Base-by-base conservation (phyloP, 2,888 invertebrate species). In the Monoplex corrugatus region DNA sequence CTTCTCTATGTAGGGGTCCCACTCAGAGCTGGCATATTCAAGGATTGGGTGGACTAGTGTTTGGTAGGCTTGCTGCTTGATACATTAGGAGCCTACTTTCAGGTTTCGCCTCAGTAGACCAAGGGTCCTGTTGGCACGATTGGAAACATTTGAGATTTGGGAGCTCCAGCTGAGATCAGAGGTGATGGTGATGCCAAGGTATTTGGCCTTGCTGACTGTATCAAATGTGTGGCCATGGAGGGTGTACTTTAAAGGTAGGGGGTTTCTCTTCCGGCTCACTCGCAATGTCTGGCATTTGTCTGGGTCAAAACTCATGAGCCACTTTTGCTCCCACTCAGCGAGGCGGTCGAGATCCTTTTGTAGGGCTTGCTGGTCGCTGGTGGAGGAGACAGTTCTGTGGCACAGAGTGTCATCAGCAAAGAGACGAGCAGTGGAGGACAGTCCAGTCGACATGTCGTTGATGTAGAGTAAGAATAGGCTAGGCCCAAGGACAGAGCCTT, bases 221-320 rank as follows among this genome's bases (percentile, higher is more conserved):
- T 72, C 72, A 19, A 72, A 35, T 3, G 32, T 72, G 35, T 72
- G 72, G 72, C 16, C 72, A 32, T 35, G 32, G 72, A 72, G 72
- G 13, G 72, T 72, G 72, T 72, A 72, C 35, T 35, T 35, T 72
- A 35, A 35, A 35, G 72, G 72, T 72, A 72, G 72, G 35, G 35
- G 72, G 32, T 72, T 72, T 35, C 35, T 72, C 72, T 72, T 72
- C 35, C 72, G 72, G 72, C 72, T 72, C 72, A 72, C 72, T 72
- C 35, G 72, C 72, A 72, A 10, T 35, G 72, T 72, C 35, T 35
- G 32, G 72, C 72, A 35, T 35, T 72, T 72, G 8, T 72, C 32
- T 72, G 32, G 72, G 57, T 57, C 35, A 23, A 75, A 75, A 35
- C 75, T 75, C 75, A 38, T 75, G 35, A 72, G 75, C 38, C 75